phyloP scores from a whole-genome alignment of 35 echinoderm and acorn worm species.

The Apostichopus californicus region DNA sequence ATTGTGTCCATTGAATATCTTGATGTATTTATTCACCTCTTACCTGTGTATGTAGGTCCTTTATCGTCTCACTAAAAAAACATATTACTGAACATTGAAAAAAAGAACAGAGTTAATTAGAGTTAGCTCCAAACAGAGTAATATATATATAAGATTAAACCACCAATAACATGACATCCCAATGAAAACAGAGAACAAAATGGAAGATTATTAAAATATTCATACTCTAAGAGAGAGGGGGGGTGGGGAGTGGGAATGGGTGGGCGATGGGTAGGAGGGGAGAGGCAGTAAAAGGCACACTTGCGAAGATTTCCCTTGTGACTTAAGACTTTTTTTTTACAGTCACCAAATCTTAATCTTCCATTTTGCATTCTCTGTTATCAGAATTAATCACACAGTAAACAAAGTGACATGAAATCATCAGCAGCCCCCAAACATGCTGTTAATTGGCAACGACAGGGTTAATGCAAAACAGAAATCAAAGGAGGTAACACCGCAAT shows the following conservation, averaged over 20 bases:
- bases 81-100: conserved; percentile 38
- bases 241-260: too few species aligned
- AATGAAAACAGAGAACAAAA: background rate
- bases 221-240: background rate
- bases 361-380: background rate
- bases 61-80: conserved; percentile 52
- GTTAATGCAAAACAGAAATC: background rate
- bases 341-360: background rate
- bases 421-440: background rate
- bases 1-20: too few species aligned
- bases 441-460: background rate
- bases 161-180: background rate
- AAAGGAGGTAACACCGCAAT: background rate
- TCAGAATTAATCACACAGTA: background rate
- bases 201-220: conserved; percentile 2
- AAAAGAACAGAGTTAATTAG: background rate
- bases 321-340: background rate
- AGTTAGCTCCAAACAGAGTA: background rate
- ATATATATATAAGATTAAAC: too few species aligned
- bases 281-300: too few species aligned
- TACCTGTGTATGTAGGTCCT: conserved; percentile 14
- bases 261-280: too few species aligned
- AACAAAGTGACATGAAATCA: background rate
- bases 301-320: background rate
- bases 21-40: background rate